Evolutionary conservation across 1,140 invertebrate genomes (phyloP).

Genomic region (Amyelois transitella): DNA sequence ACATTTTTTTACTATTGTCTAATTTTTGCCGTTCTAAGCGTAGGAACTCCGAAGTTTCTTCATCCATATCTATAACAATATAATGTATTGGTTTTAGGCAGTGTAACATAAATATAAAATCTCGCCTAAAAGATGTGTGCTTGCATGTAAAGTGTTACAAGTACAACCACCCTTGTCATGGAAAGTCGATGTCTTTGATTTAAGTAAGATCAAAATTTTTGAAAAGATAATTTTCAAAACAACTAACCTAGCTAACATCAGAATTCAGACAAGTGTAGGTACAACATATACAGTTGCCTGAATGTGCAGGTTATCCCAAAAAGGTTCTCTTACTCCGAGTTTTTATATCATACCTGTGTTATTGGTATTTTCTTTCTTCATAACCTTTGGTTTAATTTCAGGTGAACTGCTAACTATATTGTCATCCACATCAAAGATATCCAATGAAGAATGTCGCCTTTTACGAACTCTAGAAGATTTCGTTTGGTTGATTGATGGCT

Average conservation of each 20-base stretch:
- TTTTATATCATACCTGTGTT: constrained; percentile 26
- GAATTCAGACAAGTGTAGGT: too few species aligned
- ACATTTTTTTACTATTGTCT: constrained; percentile 16
- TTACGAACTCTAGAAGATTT: background rate
- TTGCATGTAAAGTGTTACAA: too few species aligned
- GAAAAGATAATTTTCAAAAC: background rate
- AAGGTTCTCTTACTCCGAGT: too few species aligned
- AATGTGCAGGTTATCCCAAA: too few species aligned
- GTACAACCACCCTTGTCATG: too few species aligned
- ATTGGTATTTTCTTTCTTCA: constrained; percentile 8
- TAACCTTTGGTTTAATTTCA: constrained; percentile 13
- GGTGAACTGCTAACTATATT: constrained; percentile 9
- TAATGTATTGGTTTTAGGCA: background rate
- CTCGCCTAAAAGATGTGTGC: too few species aligned
- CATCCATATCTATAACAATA: constrained; percentile 24
- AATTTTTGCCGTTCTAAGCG: constrained; percentile 27
- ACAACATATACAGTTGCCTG: too few species aligned
- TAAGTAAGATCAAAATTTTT: too few species aligned
- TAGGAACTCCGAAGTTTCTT: constrained; percentile 25
- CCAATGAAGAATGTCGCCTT: constrained; percentile 11
- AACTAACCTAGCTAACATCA: background rate
- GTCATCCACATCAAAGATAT: constrained; percentile 12
- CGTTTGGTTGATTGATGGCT: background rate
- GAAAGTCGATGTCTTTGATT: too few species aligned
- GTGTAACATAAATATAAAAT: too few species aligned